A percentile compares a stretch with the other conserved stretches of the same genome.
These are phyloP conservation scores for Hoplias malabaricus DNA, from an alignment of 2,113 vertebrate genomes.

Conservation along the genomic window DNA sequence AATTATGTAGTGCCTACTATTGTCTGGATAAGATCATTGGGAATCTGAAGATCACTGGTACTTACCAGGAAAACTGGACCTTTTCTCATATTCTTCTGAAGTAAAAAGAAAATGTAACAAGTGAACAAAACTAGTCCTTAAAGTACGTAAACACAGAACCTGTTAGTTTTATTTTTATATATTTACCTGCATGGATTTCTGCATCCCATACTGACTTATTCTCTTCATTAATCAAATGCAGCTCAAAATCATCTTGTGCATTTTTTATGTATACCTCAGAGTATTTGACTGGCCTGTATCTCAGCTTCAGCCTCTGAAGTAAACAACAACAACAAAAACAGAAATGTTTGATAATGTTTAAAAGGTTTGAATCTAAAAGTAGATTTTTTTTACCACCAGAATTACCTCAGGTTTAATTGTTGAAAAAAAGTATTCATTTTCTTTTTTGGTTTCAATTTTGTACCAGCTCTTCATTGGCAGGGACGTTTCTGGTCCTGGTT, in stretches of 20 bases:
- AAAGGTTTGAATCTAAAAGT: neutral
- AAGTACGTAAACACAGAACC: neutral
- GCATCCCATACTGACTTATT: neutral
- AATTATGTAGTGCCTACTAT: too few relatives aligned
- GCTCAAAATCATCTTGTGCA: neutral
- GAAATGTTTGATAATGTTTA: neutral
- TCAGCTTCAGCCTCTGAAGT: neutral
- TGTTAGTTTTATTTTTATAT: too few relatives aligned
- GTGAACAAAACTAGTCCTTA: neutral
- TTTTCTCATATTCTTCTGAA: neutral
- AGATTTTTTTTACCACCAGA: neutral
- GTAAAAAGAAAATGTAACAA: neutral
- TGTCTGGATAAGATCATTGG: too few relatives aligned
- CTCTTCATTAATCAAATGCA: neutral
- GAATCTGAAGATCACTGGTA: neutral
- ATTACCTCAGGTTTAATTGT: neutral
- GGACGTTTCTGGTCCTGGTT: neutral
- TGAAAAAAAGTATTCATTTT: neutral
- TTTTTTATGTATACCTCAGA: neutral
- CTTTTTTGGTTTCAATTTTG: neutral
- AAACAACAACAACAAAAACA: neutral
- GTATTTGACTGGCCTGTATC: neutral
- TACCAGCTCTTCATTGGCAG: neutral
- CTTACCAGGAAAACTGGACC: neutral
- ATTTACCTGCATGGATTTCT: neutral